Base-by-base conservation (phyloP, 64 coral and sea anemone genomes). In the Pachyseris speciosa region DNA sequence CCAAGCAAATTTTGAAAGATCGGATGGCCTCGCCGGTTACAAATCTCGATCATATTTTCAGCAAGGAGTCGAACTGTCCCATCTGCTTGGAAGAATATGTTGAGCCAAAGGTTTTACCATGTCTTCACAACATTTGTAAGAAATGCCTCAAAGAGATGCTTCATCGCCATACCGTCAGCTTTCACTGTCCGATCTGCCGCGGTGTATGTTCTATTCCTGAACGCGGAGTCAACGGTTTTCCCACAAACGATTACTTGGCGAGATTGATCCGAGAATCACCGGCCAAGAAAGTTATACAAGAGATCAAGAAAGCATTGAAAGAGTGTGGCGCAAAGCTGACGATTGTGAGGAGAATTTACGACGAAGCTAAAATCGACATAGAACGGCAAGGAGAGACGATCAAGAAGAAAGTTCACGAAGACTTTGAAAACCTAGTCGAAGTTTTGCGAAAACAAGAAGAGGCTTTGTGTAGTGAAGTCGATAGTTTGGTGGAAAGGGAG, bases 61-160 rank as follows among this genome's bases (percentile, higher is more conserved):
- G 78, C 51, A 72, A 91, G 31, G 89, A 91, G 24, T 84, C 37
- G 1, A 72, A 33, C 10, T 95, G 94, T 64, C 88, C 89, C 8
- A 86, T 95, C 1, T 95, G 94, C 37, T 78, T 95, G 32, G 94
- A 95, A 5, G 94, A 91, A 41, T 95, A 84, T 57, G 65, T 42
- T 12, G 84, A 75, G 13, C 94, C 94, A 37, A 95, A 95, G 71
- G 48, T 81, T 42, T 67, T 95, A 43, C 73, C 72, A 0, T 95
- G 94, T 69, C 52, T 81, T 39, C 94, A 95, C 40, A 87, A 86
- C 32, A 67, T 95, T 77, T 95, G 94, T 29, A 74, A 69, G 60
- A 60, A 72, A 16, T 95, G 94, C 32, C 27, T 91, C 0, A 84
- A 91, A 79, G 89, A 91, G 59, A 59, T 95, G 39, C 64, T 74